Conservation (phyloP, 2,888 invertebrate genomes). For the Ornithoptera alexandrae region DNA sequence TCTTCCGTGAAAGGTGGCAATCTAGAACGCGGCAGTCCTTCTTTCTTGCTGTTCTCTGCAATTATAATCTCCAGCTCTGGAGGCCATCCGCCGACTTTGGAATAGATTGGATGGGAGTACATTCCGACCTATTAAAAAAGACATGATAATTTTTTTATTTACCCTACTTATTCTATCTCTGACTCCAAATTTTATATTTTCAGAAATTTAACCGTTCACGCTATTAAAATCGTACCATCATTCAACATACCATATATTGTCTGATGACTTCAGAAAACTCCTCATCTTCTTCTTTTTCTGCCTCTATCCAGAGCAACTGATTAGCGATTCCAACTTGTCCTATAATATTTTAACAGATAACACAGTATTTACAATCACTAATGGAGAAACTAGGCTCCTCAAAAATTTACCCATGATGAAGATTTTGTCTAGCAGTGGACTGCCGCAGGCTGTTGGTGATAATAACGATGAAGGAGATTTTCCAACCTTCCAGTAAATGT, state of each 20-base stretch:
- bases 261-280: slow-evolving; percentile 72
- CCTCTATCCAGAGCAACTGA: slow-evolving; percentile 66
- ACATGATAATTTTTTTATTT: too few species aligned
- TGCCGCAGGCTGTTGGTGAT: too few species aligned
- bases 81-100: slow-evolving; percentile 57
- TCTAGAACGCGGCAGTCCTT: slow-evolving; percentile 42
- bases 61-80: slow-evolving; percentile 42
- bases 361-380: too few species aligned
- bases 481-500: too few species aligned
- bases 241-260: slow-evolving; percentile 63
- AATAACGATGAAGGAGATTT: too few species aligned
- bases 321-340: slow-evolving; percentile 44
- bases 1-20: slow-evolving; percentile 49
- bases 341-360: slow-evolving; percentile 25
- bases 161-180: too few species aligned
- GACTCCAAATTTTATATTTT: too few species aligned
- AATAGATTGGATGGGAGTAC: slow-evolving; percentile 49
- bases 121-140: slow-evolving; percentile 41
- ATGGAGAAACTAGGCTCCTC: too few species aligned
- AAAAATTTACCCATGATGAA: too few species aligned
- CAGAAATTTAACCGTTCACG: too few species aligned
- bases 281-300: slow-evolving; percentile 62
- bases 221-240: too few species aligned
- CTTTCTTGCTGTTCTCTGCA: slow-evolving; percentile 41
- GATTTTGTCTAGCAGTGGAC: too few species aligned